phyloP scores from a whole-genome alignment of 2,888 invertebrate genomes.

The Pammene aurita region DNA sequence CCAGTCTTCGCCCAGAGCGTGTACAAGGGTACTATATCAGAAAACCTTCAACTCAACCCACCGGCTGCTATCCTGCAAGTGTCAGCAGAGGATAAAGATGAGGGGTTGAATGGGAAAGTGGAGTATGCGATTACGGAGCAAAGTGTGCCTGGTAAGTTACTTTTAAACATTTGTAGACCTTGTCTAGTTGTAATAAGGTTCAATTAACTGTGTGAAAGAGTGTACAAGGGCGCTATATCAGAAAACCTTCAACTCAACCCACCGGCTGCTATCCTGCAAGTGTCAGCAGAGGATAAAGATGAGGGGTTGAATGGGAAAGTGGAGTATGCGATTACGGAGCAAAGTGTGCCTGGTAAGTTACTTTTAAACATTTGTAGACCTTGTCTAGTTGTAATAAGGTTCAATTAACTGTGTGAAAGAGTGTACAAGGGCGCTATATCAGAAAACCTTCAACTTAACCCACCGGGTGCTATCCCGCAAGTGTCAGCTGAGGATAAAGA shows the following conservation, averaged over 20 bases:
- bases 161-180: too few relatives aligned
- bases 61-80: slow-evolving; percentile 92
- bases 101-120: slow-evolving; percentile 89
- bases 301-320: slow-evolving; percentile 90
- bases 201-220: slow-evolving; percentile 67
- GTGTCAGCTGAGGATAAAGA: slow-evolving; percentile 92
- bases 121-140: slow-evolving; percentile 87
- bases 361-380: too few relatives aligned
- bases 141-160: slow-evolving; percentile 67
- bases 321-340: slow-evolving; percentile 87
- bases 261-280: slow-evolving; percentile 91
- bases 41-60: slow-evolving; percentile 91
- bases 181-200: too few relatives aligned
- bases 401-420: slow-evolving; percentile 62
- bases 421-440: slow-evolving; percentile 92
- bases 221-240: slow-evolving; percentile 91
- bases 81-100: slow-evolving; percentile 91
- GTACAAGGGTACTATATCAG: slow-evolving; percentile 91
- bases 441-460: slow-evolving; percentile 91
- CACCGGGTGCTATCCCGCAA: slow-evolving; percentile 92
- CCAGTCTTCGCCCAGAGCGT: slow-evolving; percentile 90
- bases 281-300: slow-evolving; percentile 92
- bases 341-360: slow-evolving; percentile 68
- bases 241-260: slow-evolving; percentile 92
- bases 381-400: too few relatives aligned